Base-by-base conservation (phyloP, 2,113 vertebrate species). In the Felis chaus region DNA sequence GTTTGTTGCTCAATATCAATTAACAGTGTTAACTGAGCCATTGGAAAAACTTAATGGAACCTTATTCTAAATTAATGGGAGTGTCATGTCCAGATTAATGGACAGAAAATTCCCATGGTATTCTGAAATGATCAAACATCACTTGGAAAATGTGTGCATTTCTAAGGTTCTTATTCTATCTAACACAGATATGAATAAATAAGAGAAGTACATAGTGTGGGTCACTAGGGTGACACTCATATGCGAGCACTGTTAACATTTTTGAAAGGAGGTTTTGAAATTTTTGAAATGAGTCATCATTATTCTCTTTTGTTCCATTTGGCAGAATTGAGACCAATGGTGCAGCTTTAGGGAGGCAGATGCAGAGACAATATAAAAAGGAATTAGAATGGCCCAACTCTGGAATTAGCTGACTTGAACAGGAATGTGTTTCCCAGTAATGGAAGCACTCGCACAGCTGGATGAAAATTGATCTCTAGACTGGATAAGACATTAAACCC, bases 41-140 rank as follows among this genome's bases (percentile, higher is more conserved):
- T 74, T 76, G 80, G 36, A 96, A 95, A 96, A 97, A 95, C 73
- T 74, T 78, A 97, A 97, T 97, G 80, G 53, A 95, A 97, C 82
- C 61, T 93, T 96, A 95, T 57, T 97, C 85, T 97, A 81, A 95
- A 89, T 97, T 91, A 89, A 96, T 92, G 73, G 21, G 27, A 61
- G 13, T 91, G 82, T 89, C 68, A 33, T 73, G 36, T 68, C 68
- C 81, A 82, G 73, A 89, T 93, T 94, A 91, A 95, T 95, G 82
- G 57, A 82, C 29, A 50, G 82, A 91, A 79, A 96, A 91, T 13
- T 86, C 73, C 63, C 23, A 27, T 57, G 36, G 55, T 91, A 90
- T 76, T 93, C 41, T 93, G 71, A 96, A 94, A 86, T 11, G 5
- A 71, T 91, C 41, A 84, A 81, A 89, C 15, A 71, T 85, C 41